These are phyloP conservation scores for Carduelis carduelis DNA, from an alignment of 2,797 vertebrate genomes.

Conservation along the genomic window DNA sequence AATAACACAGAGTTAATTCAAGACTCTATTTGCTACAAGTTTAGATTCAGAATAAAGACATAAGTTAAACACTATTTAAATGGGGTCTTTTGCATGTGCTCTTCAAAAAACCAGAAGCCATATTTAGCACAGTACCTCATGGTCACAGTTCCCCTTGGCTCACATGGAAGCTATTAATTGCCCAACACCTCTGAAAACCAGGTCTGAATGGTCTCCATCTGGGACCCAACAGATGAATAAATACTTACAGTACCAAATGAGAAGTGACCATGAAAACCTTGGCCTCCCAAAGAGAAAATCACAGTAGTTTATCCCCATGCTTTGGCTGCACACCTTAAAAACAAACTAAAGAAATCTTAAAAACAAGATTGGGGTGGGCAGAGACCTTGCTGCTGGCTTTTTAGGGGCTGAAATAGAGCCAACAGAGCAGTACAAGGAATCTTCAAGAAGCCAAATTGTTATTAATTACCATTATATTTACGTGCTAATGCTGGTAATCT, in stretches of 20 bases:
- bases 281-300: not conserved
- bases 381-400: not conserved
- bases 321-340: not conserved
- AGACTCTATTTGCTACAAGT: not conserved
- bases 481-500: conserved; percentile 67
- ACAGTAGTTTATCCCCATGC: not conserved
- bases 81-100: accelerated
- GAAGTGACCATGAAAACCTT: not conserved
- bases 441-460: conserved; percentile 58
- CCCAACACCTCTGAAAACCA: not conserved
- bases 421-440: conserved; percentile 17
- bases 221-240: not conserved
- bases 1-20: not conserved
- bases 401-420: conserved; percentile 20
- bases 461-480: conserved; percentile 61
- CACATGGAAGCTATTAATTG: not conserved
- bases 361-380: not conserved
- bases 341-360: not conserved
- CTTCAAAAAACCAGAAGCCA: not conserved
- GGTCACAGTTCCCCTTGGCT: not conserved
- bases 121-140: not conserved
- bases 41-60: not conserved
- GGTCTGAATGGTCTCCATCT: not conserved
- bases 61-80: not conserved
- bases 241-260: not conserved